A percentile compares a stretch with the other conserved stretches of the same genome.
Evolutionary conservation across 1,140 invertebrate species (phyloP).

Genomic region (Brachionus paranguensis): DNA sequence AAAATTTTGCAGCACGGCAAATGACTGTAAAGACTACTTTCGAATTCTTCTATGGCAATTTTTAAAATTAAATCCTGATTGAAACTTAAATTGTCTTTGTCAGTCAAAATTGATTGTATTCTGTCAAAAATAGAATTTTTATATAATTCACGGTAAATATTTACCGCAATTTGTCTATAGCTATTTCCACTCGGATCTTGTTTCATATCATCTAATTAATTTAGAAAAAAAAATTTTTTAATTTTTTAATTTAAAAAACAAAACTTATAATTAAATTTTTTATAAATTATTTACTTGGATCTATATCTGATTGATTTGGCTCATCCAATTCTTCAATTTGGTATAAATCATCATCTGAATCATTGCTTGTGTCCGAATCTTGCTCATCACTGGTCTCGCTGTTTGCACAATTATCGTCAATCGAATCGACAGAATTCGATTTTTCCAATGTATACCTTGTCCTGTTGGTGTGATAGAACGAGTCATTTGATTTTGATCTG

Average conservation of each 20-base stretch:
- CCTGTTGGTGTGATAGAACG: not conserved
- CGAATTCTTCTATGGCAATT: not conserved
- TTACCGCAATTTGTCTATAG: slow-evolving; percentile 17
- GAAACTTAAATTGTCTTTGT: not conserved
- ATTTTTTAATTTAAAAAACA: not conserved
- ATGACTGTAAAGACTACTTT: not conserved
- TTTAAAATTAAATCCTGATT: not conserved
- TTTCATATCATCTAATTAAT: not conserved
- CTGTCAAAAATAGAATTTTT: not conserved
- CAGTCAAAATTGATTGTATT: not conserved
- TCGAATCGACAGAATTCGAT: not conserved
- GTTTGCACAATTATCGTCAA: not conserved
- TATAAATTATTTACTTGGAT: not conserved
- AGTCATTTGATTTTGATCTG: not conserved
- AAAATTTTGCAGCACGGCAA: not conserved
- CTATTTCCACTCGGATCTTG: not conserved
- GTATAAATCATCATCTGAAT: not conserved
- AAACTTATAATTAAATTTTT: not conserved
- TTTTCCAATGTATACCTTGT: not conserved
- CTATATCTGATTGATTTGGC: not conserved
- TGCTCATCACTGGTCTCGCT: not conserved
- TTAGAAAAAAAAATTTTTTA: not conserved
- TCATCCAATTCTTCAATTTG: slow-evolving; percentile 11
- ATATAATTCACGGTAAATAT: not conserved
- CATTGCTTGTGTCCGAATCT: not conserved